These are phyloP conservation scores for Melanophora roralis DNA, from an alignment of 2,888 invertebrate species.

Conservation along the genomic window DNA sequence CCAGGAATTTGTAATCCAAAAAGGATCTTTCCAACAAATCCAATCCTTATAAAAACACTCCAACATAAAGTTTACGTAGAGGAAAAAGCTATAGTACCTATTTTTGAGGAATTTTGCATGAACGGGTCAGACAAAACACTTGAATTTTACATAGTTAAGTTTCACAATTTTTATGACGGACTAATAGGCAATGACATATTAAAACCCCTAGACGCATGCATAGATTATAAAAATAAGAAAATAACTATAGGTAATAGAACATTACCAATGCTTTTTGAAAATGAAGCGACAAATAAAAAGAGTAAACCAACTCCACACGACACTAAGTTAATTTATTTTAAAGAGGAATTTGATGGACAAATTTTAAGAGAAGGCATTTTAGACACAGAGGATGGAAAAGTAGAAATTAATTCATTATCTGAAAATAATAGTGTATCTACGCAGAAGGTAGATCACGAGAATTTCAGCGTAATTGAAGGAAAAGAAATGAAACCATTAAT, in stretches of 20 bases:
- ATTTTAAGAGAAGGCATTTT: no score
- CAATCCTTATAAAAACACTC: conserved; percentile 11
- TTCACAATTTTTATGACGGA: conserved; percentile 49
- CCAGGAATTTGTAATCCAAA: conserved; percentile 8
- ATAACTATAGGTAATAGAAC: neutral
- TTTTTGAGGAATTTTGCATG: conserved; percentile 12
- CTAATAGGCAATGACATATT: conserved; percentile 48
- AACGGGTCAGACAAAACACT: conserved; percentile 4
- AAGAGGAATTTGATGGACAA: no score
- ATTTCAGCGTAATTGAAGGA: neutral
- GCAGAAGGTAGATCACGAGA: conserved; percentile 11
- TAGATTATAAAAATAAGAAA: conserved; percentile 32
- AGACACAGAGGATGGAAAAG: neutral
- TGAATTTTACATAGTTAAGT: conserved; percentile 10
- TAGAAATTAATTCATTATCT: neutral
- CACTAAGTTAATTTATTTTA: no score
- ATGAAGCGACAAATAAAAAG: neutral
- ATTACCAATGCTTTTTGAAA: conserved; percentile 16
- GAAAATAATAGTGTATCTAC: no score
- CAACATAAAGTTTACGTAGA: conserved; percentile 16
- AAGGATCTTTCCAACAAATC: neutral
- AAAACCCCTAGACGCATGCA: conserved; percentile 6
- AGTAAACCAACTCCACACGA: neutral
- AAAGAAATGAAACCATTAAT: neutral
- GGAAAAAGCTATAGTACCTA: conserved; percentile 1